A percentile compares a stretch with the other conserved stretches of the same genome.
These are phyloP conservation scores for Balanococcus diminutus DNA, from an alignment of 2,888 invertebrate species.

Conservation along the genomic window DNA sequence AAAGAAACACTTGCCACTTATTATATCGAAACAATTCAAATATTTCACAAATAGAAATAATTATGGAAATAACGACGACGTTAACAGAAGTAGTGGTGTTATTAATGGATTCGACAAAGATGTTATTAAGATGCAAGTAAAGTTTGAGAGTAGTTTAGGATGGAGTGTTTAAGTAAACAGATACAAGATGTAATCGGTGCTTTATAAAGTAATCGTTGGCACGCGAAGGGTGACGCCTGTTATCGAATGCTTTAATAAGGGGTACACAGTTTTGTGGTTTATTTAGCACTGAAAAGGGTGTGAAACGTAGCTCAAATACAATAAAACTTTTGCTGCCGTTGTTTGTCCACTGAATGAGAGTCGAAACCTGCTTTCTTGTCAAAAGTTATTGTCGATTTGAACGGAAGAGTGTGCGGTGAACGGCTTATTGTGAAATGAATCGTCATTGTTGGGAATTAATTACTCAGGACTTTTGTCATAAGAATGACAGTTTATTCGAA, in stretches of 20 bases:
- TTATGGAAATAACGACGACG: neutral
- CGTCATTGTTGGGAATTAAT: neutral
- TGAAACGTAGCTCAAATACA: neutral
- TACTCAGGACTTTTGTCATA: neutral
- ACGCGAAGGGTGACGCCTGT: conserved; percentile 25
- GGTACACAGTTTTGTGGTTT: conserved; percentile 18
- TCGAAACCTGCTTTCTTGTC: neutral
- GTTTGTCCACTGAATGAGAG: neutral
- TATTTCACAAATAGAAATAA: neutral
- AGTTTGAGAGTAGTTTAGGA: conserved; percentile 14
- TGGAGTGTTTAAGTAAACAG: conserved; percentile 5
- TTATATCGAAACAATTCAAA: neutral
- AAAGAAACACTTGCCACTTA: neutral
- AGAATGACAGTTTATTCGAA: neutral
- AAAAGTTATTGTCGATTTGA: neutral
- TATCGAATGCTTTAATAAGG: conserved; percentile 27
- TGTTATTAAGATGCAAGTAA: neutral
- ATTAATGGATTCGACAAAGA: neutral
- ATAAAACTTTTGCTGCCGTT: neutral
- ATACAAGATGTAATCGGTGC: conserved; percentile 25
- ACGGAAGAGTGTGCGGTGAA: neutral
- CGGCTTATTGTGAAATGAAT: neutral
- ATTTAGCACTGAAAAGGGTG: conserved; percentile 5
- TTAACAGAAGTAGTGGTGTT: neutral
- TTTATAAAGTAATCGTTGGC: conserved; percentile 27